Evolutionary conservation across 2,888 invertebrate species (phyloP).

Genomic region (Diarsia brunnea): DNA sequence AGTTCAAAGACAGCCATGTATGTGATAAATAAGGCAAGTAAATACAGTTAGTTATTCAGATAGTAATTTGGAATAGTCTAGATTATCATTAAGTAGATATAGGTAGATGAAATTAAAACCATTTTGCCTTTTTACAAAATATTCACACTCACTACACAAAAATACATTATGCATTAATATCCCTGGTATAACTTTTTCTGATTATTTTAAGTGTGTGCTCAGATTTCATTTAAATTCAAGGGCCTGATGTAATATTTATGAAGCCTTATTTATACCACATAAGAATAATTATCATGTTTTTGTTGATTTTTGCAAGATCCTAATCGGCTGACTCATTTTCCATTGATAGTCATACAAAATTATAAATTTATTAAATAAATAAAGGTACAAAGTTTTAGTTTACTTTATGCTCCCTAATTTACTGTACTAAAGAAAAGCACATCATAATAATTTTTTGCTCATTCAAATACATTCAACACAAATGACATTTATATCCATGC

Average conservation of each 20-base stretch:
- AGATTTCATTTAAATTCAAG: conserved; percentile 1
- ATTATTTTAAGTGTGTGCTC: not conserved
- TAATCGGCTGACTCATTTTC: conserved; percentile 3
- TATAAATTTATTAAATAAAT: not conserved
- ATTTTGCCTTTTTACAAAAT: not conserved
- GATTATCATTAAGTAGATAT: conserved; percentile 14
- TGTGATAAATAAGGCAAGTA: conserved; percentile 27
- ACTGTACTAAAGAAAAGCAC: not conserved
- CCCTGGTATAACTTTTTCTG: not conserved
- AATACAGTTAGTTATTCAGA: conserved; percentile 8
- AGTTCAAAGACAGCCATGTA: conserved; percentile 5
- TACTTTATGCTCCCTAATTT: conserved; percentile 6
- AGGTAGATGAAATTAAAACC: conserved; percentile 5
- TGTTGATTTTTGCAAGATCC: conserved; percentile 7
- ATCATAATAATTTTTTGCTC: not conserved
- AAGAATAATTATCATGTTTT: not conserved
- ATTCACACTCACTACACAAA: conserved; percentile 10
- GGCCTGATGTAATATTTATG: not conserved
- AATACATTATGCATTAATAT: conserved; percentile 1
- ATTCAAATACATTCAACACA: conserved; percentile 9
- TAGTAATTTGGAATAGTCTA: conserved; percentile 6
- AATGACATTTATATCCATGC: conserved; percentile 5
- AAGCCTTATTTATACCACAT: not conserved
- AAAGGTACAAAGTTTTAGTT: conserved; percentile 10
- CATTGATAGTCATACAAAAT: not conserved